Conservation (phyloP, 2,888 invertebrate genomes). For the Chymomyza fuscimana region DNA sequence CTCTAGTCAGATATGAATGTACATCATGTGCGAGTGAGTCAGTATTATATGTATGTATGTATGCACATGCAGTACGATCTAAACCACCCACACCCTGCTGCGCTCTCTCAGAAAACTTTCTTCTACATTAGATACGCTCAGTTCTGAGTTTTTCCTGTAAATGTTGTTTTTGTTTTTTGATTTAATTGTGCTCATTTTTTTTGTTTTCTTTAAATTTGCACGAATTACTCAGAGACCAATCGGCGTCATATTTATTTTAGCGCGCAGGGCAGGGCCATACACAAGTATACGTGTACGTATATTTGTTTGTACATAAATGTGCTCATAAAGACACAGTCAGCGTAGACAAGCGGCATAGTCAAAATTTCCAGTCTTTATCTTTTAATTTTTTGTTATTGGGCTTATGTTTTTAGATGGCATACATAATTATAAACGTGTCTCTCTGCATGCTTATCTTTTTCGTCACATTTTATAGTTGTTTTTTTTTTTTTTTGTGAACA, state of each 20-base stretch:
- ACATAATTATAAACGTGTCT: neutral
- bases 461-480: neutral
- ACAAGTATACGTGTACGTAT: slow-evolving; percentile 10
- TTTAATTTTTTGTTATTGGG: neutral
- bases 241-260: slow-evolving; percentile 5
- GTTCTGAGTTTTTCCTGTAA: slow-evolving; percentile 34
- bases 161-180: slow-evolving; percentile 39
- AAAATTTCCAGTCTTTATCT: neutral
- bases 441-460: neutral
- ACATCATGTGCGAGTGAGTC: slow-evolving; percentile 57
- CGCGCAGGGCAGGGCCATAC: slow-evolving; percentile 20
- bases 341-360: no score
- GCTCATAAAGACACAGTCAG: neutral
- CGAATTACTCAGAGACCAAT: slow-evolving; percentile 53
- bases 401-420: neutral
- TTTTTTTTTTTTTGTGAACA: no score
- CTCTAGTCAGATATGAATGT: neutral
- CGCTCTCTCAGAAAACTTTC: slow-evolving; percentile 8
- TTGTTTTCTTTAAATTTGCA: slow-evolving; percentile 31
- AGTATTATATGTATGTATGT: slow-evolving; percentile 33
- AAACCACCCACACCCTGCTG: slow-evolving; percentile 26
- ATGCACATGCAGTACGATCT: slow-evolving; percentile 35
- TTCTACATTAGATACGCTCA: slow-evolving; percentile 6
- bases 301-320: neutral
- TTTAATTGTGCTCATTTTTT: slow-evolving; percentile 53